Evolutionary conservation across 2,113 vertebrate genomes (phyloP), one percentile per base, ranked within the genome.

Genomic region (Apteryx owenii): DNA sequence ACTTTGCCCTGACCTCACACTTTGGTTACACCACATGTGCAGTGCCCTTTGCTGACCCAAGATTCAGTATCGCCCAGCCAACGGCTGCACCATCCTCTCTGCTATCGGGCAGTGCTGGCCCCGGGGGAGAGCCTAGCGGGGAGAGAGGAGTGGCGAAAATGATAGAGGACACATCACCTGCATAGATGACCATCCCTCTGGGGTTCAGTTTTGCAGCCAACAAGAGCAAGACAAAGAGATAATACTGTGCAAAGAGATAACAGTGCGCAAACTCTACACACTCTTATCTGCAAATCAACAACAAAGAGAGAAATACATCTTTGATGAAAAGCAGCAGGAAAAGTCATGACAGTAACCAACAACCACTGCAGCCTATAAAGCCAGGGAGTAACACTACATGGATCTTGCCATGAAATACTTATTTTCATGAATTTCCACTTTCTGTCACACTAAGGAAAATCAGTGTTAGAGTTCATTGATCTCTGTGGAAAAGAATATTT

Each of bases 11-110:
- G 53, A 22, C 28, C 64, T 73, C 48, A 21, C 42, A n/a, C 33
- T 82, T 75, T 61, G 29, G 26, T 73, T 77, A 26, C 25, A 31
- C 13, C 14, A 33, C 44, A 28, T 12, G 10, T 1, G 0, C 64
- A 0, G 5, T 60, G 31, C 13, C 10, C 4, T 26, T 81, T 4
- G 0, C 60, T 54, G 65, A 14, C 53, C 33, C 65, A 38, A 60
- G 48, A 42, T 31, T 16, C 29, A 17, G 40, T 19, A 51, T 2
- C 6, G 44, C 26, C 33, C 66, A 65, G 44, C 10, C 0, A 0
- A 36, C 2, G 1, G 12, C 79, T 53, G 23, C 12, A 36, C 28
- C 1, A 1, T 17, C 1, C 54, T 2, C 36, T 62, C 36, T 83
- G 42, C 23, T 66, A 2, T 44, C n/a, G 25, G 50, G 60, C n/a